Percentiles rank a stretch among this genome's conserved stretches.
These are phyloP conservation scores for Drosophila falleni DNA, from an alignment of 2,888 invertebrate genomes.

Conservation along the genomic window DNA sequence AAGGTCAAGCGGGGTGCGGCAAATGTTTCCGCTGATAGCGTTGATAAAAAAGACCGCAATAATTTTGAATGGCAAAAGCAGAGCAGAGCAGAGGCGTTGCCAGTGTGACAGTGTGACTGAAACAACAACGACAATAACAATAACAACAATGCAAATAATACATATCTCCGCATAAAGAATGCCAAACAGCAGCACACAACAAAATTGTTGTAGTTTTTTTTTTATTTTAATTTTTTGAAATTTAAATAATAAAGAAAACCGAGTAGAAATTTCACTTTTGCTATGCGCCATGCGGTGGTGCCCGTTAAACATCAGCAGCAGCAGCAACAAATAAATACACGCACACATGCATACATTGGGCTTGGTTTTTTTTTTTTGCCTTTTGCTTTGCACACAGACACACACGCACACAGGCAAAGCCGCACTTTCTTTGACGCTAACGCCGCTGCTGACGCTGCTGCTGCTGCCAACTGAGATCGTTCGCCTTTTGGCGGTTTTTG, in stretches of 20 bases:
- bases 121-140: slow-evolving; percentile 16
- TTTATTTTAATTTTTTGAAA: slow-evolving; percentile 19
- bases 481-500: slow-evolving; percentile 71
- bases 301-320: slow-evolving; percentile 47
- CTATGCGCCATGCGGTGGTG: slow-evolving; percentile 54
- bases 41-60: slow-evolving; percentile 52
- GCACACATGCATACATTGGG: slow-evolving; percentile 32
- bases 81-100: slow-evolving; percentile 46
- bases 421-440: slow-evolving; percentile 67
- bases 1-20: slow-evolving; percentile 80
- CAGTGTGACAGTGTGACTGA: slow-evolving; percentile 34
- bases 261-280: slow-evolving; percentile 73
- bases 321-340: slow-evolving; percentile 43
- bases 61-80: slow-evolving; percentile 47
- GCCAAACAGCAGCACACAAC: slow-evolving; percentile 36
- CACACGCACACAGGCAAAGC: slow-evolving; percentile 28
- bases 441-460: slow-evolving; percentile 14
- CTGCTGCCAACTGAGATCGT: slow-evolving; percentile 33
- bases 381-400: slow-evolving; percentile 46
- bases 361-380: slow-evolving; percentile 47
- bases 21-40: slow-evolving; percentile 74
- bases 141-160: slow-evolving; percentile 19
- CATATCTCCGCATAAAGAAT: slow-evolving; percentile 49
- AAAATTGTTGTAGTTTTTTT: slow-evolving; percentile 1
- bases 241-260: slow-evolving; percentile 65